Base-by-base conservation (phyloP, 2,797 vertebrate species). In the Micromesistius poutassou region DNA sequence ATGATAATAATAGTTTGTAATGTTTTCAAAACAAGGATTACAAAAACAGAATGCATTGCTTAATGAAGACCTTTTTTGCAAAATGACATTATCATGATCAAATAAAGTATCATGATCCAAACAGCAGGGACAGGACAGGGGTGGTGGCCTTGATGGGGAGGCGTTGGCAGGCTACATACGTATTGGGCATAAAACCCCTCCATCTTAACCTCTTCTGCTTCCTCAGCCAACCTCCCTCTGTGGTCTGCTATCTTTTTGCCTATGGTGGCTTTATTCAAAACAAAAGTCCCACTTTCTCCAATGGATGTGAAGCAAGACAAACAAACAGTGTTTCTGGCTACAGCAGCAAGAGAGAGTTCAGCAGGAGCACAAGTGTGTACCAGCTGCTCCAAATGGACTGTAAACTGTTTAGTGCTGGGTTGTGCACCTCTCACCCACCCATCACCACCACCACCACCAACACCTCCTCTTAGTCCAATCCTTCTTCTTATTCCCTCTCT, bases 401-500 rank as follows among this genome's bases (percentile, higher is more conserved):
- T 84, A 78, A 83, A 87, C 76, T 81, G 85, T 86, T 81, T 78
- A 70, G 78, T 80, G 62, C 72, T 0, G 0, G 73, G 77, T 73
- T 80, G 76, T 75, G 38, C 25, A 72, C 42, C 33, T 25, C 38
- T 9, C 66, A 46, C 13, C 42, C 42, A 46, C 42, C 46, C 46
- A 55, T 3, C 46, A 55, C 55, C 55, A 62, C 55, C 55, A 50
- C 55, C 55, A n/a, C n/a, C n/a, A n/a, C n/a, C n/a, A n/a, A n/a
- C n/a, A n/a, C n/a, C n/a, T n/a, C n/a, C n/a, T n/a, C 55, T 25
- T n/a, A 1, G 22, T 62, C 55, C 55, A 25, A 12, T 62, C 55
- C 16, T n/a, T 62, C n/a, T 25, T 28, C 25, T 68, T 12, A 28
- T 28, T 2, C 62, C 62, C n/a, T 22, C n/a, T 68, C 9, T 28